These are phyloP conservation scores for Caenorhabditis panamensis DNA, from an alignment of 2,888 invertebrate species.

Conservation along the genomic window DNA sequence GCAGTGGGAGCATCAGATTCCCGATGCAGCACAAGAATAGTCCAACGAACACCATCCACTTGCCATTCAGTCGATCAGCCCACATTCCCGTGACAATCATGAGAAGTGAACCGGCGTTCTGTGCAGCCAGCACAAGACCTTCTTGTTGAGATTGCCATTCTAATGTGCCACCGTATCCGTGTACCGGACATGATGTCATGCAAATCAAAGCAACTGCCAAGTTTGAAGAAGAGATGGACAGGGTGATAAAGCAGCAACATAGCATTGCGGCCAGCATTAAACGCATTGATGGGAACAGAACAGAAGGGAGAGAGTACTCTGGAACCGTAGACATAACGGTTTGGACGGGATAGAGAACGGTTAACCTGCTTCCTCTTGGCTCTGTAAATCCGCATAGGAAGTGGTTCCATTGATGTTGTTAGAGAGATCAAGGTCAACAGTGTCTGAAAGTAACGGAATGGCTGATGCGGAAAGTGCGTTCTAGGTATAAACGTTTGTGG, in stretches of 20 bases:
- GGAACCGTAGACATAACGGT: neutral
- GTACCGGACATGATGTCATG: conserved; percentile 80
- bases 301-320: conserved; percentile 65
- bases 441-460: conserved; percentile 38
- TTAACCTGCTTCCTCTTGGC: conserved; percentile 41
- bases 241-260: conserved; percentile 78
- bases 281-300: conserved; percentile 79
- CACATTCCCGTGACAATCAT: conserved; percentile 78
- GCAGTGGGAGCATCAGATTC: conserved; percentile 74
- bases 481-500: neutral
- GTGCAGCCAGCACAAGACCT: conserved; percentile 79
- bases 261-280: conserved; percentile 77
- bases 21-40: conserved; percentile 75
- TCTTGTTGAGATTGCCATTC: conserved; percentile 69
- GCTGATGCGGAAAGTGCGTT: conserved; percentile 16
- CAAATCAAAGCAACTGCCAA: conserved; percentile 80
- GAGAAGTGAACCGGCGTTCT: conserved; percentile 78
- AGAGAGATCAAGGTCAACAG: conserved; percentile 55
- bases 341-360: neutral
- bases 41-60: conserved; percentile 77
- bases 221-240: conserved; percentile 78
- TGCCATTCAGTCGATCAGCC: conserved; percentile 79
- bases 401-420: conserved; percentile 28
- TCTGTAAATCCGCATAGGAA: conserved; percentile 35
- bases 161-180: conserved; percentile 72